Conservation (phyloP, 2,113 vertebrate genomes). For the Pelecanoides urinatrix region DNA sequence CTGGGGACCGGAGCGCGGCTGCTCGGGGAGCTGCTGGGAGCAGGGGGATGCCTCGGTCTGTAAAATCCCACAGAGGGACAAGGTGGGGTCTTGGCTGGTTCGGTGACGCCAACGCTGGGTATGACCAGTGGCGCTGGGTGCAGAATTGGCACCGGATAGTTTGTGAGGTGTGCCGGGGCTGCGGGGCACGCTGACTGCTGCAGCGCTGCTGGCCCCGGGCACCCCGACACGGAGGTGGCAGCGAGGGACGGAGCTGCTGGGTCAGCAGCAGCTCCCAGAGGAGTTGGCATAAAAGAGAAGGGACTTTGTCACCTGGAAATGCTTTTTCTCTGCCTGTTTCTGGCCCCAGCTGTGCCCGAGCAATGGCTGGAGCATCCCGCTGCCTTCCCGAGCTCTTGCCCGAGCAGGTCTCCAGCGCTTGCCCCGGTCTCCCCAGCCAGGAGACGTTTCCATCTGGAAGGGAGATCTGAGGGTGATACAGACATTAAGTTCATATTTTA, state of each 20-base stretch:
- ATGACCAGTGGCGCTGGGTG: background rate
- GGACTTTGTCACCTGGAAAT: background rate
- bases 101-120: background rate
- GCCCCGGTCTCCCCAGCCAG: background rate
- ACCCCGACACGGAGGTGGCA: background rate
- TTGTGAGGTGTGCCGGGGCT: background rate
- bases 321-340: background rate
- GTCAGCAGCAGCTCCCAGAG: background rate
- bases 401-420: accelerated
- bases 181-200: background rate
- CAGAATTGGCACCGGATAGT: background rate
- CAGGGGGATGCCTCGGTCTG: background rate
- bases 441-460: background rate
- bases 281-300: background rate
- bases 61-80: accelerated
- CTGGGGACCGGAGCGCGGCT: too few species aligned
- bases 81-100: background rate
- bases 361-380: accelerated
- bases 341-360: background rate
- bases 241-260: background rate
- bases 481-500: background rate
- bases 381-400: background rate
- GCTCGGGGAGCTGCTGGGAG: background rate
- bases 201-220: background rate
- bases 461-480: background rate